Evolutionary conservation across 2,797 vertebrate genomes (phyloP), one percentile per base, ranked within the genome.

Genomic region (Cetoscarus ocellatus): DNA sequence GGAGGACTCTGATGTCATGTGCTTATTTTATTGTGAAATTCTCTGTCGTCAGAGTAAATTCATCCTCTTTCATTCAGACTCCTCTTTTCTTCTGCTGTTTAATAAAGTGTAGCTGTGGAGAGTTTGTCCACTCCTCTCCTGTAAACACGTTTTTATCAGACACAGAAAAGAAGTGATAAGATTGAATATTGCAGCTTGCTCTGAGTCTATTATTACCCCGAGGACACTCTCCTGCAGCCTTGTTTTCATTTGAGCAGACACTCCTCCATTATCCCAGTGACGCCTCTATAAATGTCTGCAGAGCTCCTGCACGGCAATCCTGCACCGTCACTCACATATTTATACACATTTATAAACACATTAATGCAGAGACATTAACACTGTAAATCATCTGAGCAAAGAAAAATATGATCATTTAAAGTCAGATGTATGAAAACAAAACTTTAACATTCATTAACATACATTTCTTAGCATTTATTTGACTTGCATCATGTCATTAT

Each of bases 241-340:
- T 62, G 36, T 76, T 80, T 80, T 67, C 67, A 80, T 80, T 68
- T 73, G 34, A 63, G 55, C 60, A 27, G 51, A 34, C 45, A 65
- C 11, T 42, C 53, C 66, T 80, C 27, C 10, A 77, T 80, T 75
- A 83, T 80, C 77, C 78, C 9, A 72, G 61, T 84, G 83, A 84
- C 77, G 74, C 86, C 62, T 80, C 80, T 73, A 71, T 78, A 70
- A 76, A 66, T 50, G 79, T 76, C 67, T 70, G 65, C 65, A 56
- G 56, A 19, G n/a, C n/a, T n/a, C n/a, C n/a, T n/a, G 71, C 69
- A 35, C 35, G 48, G 51, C 48, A 44, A 67, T 17, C 63, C 73
- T 50, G 42, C 61, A 42, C 54, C 65, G 15, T 43, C 50, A 27
- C 60, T 84, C 72, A 69, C 81, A 64, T 67, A 81, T 83, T 80